Evolutionary conservation across 1,140 invertebrate genomes (phyloP).

Genomic region (Pararge aegeria): DNA sequence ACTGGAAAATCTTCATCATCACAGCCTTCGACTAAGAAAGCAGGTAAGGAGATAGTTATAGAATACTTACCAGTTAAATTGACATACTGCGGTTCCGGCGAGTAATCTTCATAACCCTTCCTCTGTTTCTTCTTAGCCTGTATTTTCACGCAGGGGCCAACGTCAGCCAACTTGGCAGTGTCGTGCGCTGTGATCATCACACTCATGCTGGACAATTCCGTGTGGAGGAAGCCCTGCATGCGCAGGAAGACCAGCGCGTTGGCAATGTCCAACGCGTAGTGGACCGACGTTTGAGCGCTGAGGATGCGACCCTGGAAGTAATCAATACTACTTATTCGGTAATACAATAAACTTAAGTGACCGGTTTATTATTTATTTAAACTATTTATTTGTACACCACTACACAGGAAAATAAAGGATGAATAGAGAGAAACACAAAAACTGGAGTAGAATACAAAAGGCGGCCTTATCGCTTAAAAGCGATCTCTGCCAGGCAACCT

Average conservation of each 20-base stretch:
- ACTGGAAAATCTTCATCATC: too few relatives aligned
- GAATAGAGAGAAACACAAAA: too few relatives aligned
- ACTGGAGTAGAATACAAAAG: too few relatives aligned
- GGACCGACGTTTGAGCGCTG: conserved; percentile 59
- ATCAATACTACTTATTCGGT: background rate
- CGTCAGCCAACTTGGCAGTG: conserved; percentile 64
- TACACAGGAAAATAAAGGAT: too few relatives aligned
- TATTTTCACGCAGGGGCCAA: conserved; percentile 52
- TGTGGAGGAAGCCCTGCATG: conserved; percentile 71
- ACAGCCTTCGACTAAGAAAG: too few relatives aligned
- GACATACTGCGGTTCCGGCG: conserved; percentile 59
- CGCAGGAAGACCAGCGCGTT: conserved; percentile 65
- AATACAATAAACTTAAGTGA: too few relatives aligned
- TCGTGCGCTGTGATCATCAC: conserved; percentile 63
- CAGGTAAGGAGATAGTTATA: too few relatives aligned
- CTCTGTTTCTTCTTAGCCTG: conserved; percentile 24
- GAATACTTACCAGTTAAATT: conserved; percentile 59
- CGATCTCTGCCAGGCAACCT: too few relatives aligned
- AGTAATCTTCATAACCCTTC: conserved; percentile 49
- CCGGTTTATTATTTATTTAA: too few relatives aligned
- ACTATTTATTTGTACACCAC: too few relatives aligned
- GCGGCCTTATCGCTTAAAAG: too few relatives aligned
- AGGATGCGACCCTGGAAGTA: conserved; percentile 58
- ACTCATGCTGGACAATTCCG: conserved; percentile 55
- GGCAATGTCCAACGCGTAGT: conserved; percentile 63